Conservation (phyloP, 2,113 vertebrate species). For the Podarcis muralis region DNA sequence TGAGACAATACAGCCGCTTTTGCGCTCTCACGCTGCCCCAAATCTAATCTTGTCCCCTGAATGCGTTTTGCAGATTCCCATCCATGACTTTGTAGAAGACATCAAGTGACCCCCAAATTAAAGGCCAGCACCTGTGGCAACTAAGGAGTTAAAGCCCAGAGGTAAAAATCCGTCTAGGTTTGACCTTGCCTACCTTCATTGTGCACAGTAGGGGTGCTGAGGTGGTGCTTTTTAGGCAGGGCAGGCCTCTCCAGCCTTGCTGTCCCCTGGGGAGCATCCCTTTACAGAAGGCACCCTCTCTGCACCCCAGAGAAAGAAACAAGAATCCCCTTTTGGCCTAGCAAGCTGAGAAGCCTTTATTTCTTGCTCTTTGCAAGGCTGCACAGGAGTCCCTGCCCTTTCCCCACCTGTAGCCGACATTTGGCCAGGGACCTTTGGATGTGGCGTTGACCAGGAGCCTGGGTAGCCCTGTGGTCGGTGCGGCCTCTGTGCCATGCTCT, state of each 20-base stretch:
- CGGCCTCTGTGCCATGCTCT: background rate
- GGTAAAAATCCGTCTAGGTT: conserved; percentile 58
- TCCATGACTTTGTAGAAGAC: conserved; percentile 81
- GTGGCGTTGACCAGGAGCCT: background rate
- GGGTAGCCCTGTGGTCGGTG: background rate
- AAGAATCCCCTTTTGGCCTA: background rate
- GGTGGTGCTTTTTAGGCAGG: background rate
- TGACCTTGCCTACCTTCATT: conserved; percentile 9
- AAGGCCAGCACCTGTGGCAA: conserved; percentile 65
- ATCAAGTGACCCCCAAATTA: conserved; percentile 65
- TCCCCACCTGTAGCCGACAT: background rate
- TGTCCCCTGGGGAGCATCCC: background rate
- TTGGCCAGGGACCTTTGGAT: background rate
- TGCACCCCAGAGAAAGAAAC: background rate
- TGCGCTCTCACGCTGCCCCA: conserved; percentile 44
- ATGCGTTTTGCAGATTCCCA: conserved; percentile 84
- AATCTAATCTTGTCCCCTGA: conserved; percentile 77
- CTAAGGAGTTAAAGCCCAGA: conserved; percentile 71
- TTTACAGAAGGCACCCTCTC: no score
- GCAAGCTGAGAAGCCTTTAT: background rate
- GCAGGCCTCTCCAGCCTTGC: background rate
- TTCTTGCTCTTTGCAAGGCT: background rate
- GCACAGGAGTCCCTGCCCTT: no score
- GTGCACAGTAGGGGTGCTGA: background rate
- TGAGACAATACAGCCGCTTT: conserved; percentile 39